Percentiles rank a stretch among this genome's conserved stretches.
phyloP scores from a whole-genome alignment of 1,140 invertebrate genomes.

The Littorina saxatilis region DNA sequence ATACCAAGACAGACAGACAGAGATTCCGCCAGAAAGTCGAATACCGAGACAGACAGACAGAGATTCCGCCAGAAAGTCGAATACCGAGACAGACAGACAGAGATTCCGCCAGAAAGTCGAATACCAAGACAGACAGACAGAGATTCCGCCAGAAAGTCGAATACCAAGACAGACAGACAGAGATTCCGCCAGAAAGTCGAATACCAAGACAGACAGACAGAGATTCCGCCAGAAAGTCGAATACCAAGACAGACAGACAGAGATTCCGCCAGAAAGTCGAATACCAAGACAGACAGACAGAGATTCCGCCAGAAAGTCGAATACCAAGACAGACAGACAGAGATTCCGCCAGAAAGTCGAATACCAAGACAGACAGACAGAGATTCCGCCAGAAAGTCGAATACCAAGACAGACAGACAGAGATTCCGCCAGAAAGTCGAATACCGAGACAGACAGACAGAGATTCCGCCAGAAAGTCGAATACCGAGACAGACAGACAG shows the following conservation, averaged over 20 bases:
- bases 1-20: not conserved
- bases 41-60: slow-evolving; percentile 1
- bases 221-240: slow-evolving; percentile 6
- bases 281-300: slow-evolving; percentile 2
- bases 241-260: not conserved
- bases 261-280: slow-evolving; percentile 15
- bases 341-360: slow-evolving; percentile 6
- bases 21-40: slow-evolving; percentile 15
- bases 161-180: slow-evolving; percentile 2
- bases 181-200: no score
- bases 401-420: slow-evolving; percentile 2
- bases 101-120: slow-evolving; percentile 6
- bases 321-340: not conserved
- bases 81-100: not conserved
- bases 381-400: slow-evolving; percentile 15
- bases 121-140: not conserved
- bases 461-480: slow-evolving; percentile 6
- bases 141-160: slow-evolving; percentile 15
- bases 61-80: no score
- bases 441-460: not conserved
- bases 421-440: no score
- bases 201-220: not conserved
- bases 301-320: no score
- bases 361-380: not conserved
- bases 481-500: not conserved